Evolutionary conservation across 2,888 invertebrate species (phyloP), one percentile per base, ranked within the genome.

Genomic region (Acanthopleura granulata): DNA sequence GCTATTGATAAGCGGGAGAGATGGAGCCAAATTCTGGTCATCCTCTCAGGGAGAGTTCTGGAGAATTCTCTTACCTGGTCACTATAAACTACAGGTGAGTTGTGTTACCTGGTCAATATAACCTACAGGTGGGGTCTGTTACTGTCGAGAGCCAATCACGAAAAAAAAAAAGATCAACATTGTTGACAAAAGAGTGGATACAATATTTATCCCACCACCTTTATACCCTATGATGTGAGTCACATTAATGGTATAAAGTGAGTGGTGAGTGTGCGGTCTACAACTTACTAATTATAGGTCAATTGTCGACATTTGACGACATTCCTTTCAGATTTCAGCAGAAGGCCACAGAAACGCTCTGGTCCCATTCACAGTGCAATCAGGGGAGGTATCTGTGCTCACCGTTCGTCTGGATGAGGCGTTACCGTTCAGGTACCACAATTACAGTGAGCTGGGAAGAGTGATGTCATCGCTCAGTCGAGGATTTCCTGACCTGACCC

Each of bases 51-150:
- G 97, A n/a, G 97, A 98, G 91, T 98, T 95, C 92, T 98, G 97
- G 97, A 93, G 97, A 86, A 94, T 98, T 78, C 91, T 98, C 29
- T 91, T 97, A 78, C 97, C 97, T 0, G 97, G 97, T 81, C 92
- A 93, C 74, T 97, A 97, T 91, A 94, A 94, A 84, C 91, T 97
- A 18, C 94, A 96, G 92, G 97, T 96, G 90, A 88, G 76, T 62
- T 18, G 3, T 73, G 57, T 40, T 40, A 40, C 9, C 40, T 40
- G 40, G 40, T 40, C 40, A 40, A 3, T 40, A 40, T 40, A 40
- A 9, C 3, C 40, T 40, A 40, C 40, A 40, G 40, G 40, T 40
- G 40, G 40, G 76, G 3, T 40, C 40, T 40, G 40, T 40, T 40
- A 40, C 40, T 6, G 40, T 40, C n/a, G n/a, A n/a, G n/a, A n/a